phyloP scores from a whole-genome alignment of 1,140 invertebrate genomes.

The Drosophila hydei region DNA sequence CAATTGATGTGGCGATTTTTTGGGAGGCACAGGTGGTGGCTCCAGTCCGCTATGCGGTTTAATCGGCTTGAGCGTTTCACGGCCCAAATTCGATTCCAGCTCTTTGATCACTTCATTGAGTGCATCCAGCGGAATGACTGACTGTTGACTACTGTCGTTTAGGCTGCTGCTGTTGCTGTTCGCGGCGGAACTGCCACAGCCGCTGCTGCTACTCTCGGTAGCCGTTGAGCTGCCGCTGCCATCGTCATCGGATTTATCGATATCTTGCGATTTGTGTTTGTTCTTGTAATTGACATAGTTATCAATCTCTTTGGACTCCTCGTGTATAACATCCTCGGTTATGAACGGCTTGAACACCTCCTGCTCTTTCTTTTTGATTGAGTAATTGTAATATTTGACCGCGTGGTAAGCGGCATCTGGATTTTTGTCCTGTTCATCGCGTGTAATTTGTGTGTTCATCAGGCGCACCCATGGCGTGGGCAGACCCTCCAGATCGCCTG shows the following conservation, averaged over 20 bases:
- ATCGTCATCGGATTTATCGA: conserved; percentile 73
- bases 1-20: conserved; percentile 72
- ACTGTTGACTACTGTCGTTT: conserved; percentile 75
- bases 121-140: conserved; percentile 57
- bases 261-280: conserved; percentile 86
- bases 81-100: conserved; percentile 71
- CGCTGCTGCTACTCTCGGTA: conserved; percentile 62
- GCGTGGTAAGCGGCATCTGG: conserved; percentile 94
- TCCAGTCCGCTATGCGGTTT: conserved; percentile 22
- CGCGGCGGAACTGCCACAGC: conserved; percentile 63
- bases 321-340: conserved; percentile 90
- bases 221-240: conserved; percentile 59
- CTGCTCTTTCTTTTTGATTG: conserved; percentile 90
- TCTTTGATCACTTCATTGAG: conserved; percentile 78
- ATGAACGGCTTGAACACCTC: conserved; percentile 90
- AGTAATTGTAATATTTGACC: conserved; percentile 95
- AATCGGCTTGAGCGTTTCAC: conserved; percentile 65
- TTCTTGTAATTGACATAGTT: conserved; percentile 89
- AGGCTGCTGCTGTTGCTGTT: conserved; percentile 77
- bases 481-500: conserved; percentile 90
- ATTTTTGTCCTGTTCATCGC: conserved; percentile 95
- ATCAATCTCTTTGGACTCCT: conserved; percentile 91
- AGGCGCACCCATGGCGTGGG: conserved; percentile 91
- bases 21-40: conserved; percentile 84
- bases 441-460: conserved; percentile 93